These are phyloP conservation scores for Streblospio benedicti DNA, from an alignment of 1,140 invertebrate species.

Conservation along the genomic window DNA sequence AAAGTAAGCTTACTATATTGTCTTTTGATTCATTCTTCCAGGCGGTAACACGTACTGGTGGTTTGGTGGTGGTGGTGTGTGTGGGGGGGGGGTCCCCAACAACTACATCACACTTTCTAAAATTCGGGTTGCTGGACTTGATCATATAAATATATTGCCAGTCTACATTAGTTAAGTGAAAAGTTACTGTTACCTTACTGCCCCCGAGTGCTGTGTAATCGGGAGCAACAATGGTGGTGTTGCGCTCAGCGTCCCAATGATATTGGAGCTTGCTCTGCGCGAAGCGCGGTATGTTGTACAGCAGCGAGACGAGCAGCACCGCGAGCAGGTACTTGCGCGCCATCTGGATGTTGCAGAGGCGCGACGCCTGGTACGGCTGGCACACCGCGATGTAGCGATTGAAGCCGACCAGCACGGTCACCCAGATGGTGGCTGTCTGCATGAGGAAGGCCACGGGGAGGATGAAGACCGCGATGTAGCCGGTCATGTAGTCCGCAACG, in stretches of 20 bases:
- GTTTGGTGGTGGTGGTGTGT: too few relatives aligned
- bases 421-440: constrained; percentile 18
- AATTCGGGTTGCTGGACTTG: too few relatives aligned
- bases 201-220: background rate
- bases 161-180: too few relatives aligned
- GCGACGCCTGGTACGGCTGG: constrained; percentile 12
- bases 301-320: constrained; percentile 7
- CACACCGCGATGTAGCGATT: constrained; percentile 19
- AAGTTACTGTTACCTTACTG: too few relatives aligned
- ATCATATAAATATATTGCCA: too few relatives aligned
- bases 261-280: background rate
- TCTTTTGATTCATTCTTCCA: too few relatives aligned
- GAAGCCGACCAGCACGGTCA: constrained; percentile 15
- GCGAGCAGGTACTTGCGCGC: constrained; percentile 12
- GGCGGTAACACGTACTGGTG: too few relatives aligned
- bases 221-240: background rate
- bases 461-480: constrained; percentile 1
- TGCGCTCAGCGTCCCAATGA: background rate
- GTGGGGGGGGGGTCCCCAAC: too few relatives aligned
- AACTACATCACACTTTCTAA: too few relatives aligned
- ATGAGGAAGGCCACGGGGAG: background rate
- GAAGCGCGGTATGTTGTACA: constrained; percentile 15
- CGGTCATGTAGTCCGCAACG: background rate
- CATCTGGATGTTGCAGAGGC: constrained; percentile 7
- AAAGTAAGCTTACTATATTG: too few relatives aligned